Evolutionary conservation across 1,140 invertebrate genomes (phyloP).

Genomic region (Orussus abietinus): DNA sequence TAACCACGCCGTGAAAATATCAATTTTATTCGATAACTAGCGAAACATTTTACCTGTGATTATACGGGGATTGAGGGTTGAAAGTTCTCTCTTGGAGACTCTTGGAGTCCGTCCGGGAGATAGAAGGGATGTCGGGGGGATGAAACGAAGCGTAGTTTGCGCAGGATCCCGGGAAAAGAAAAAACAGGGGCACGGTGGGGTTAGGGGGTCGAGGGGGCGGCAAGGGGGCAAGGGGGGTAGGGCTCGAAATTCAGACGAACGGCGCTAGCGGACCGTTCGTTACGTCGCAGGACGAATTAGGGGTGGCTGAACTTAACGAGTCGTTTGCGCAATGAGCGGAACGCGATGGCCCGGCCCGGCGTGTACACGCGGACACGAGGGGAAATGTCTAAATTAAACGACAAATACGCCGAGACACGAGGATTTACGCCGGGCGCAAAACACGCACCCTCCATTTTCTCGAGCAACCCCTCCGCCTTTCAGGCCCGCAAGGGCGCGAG

Average conservation of each 20-base stretch:
- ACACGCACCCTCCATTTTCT: slow-evolving; percentile 48
- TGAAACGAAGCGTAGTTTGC: no score
- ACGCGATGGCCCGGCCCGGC: slow-evolving; percentile 28
- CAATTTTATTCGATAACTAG: no score
- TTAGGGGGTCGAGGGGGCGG: slow-evolving; percentile 15
- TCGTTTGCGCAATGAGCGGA: slow-evolving; percentile 35
- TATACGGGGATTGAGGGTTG: no score
- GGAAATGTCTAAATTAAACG: slow-evolving; percentile 50
- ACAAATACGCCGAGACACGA: slow-evolving; percentile 47
- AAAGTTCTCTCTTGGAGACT: no score
- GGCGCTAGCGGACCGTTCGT: no score
- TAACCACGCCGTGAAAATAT: no score
- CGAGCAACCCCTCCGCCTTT: slow-evolving; percentile 24
- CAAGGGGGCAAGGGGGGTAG: slow-evolving; percentile 18
- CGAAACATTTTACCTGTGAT: no score
- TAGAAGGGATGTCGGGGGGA: no score
- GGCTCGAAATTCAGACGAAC: no score
- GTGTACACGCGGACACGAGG: slow-evolving; percentile 10
- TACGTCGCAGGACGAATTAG: no score
- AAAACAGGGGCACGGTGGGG: no score
- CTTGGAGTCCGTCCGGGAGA: no score
- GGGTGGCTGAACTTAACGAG: slow-evolving; percentile 32
- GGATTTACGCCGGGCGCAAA: slow-evolving; percentile 45
- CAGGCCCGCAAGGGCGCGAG: slow-evolving; percentile 14
- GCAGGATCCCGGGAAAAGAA: neutral